Conservation (phyloP, 2,797 vertebrate genomes). For the Malurus splendens region DNA sequence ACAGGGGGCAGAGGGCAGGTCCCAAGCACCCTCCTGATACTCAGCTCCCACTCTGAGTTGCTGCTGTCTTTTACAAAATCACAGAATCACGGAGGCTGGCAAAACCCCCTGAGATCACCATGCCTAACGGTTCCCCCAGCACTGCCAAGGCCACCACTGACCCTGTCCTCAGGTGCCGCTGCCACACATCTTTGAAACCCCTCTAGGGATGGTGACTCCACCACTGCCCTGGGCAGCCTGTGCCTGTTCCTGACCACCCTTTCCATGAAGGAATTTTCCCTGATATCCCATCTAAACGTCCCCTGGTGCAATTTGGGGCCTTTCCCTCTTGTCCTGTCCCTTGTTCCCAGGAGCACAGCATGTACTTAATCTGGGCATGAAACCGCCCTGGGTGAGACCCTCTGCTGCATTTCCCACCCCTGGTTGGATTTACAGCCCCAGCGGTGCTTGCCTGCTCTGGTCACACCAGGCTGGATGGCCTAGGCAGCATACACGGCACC, state of each 20-base stretch:
- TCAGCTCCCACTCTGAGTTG: not conserved
- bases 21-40: not conserved
- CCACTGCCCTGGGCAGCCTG: not conserved
- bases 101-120: not conserved
- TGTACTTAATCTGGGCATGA: not conserved
- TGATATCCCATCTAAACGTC: not conserved
- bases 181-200: not conserved
- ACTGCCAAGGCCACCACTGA: not conserved
- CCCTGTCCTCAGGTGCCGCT: not conserved
- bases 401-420: not conserved
- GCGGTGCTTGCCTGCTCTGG: not conserved
- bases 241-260: not conserved
- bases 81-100: not conserved
- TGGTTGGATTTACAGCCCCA: not conserved
- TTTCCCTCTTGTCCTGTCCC: not conserved
- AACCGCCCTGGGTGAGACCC: not conserved
- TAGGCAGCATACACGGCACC: fast-evolving
- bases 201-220: not conserved
- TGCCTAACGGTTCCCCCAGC: not conserved
- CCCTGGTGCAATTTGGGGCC: not conserved
- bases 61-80: not conserved
- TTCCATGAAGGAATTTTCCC: not conserved
- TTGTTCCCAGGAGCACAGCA: not conserved
- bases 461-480: not conserved
- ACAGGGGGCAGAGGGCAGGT: not conserved